A percentile compares a stretch with the other conserved stretches of the same genome.
These are phyloP conservation scores for Polypedilum vanderplanki DNA, from an alignment of 1,140 invertebrate species.

Conservation along the genomic window DNA sequence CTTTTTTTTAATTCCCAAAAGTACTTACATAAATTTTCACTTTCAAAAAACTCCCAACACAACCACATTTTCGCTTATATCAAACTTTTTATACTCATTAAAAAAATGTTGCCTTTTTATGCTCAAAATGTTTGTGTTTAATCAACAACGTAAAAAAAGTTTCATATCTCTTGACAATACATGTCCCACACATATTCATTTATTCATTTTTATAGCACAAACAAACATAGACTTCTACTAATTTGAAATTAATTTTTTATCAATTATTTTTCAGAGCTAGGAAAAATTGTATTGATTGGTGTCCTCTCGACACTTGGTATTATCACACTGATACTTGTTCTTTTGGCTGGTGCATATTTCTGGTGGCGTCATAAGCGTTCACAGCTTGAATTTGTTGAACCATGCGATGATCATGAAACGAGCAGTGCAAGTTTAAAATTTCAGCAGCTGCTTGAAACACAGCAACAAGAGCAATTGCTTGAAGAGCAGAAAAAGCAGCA, in stretches of 20 bases:
- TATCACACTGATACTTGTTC: constrained; percentile 40
- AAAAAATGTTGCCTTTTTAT: no score
- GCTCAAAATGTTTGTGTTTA: no score
- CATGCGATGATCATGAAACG: constrained; percentile 42
- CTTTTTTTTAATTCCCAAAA: no score
- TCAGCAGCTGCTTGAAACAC: constrained; percentile 27
- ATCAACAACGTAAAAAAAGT: no score
- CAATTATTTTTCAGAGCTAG: not conserved
- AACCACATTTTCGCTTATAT: no score
- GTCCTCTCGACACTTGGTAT: constrained; percentile 40
- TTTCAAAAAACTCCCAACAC: no score
- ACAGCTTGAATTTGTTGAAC: constrained; percentile 43
- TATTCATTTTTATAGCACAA: no score
- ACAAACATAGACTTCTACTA: no score
- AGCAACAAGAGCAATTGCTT: constrained; percentile 35
- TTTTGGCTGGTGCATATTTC: constrained; percentile 42
- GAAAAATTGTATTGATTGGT: constrained; percentile 37
- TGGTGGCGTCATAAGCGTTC: constrained; percentile 45
- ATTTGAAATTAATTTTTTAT: not conserved
- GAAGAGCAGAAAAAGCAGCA: constrained; percentile 36
- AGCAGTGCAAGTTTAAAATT: constrained; percentile 40
- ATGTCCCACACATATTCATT: no score
- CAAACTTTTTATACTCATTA: no score
- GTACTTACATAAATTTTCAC: no score
- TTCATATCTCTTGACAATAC: not conserved